Percentiles rank a stretch among this genome's conserved stretches.
Conservation (phyloP, 2,797 vertebrate species). For the Catamblyrhynchus diadema region DNA sequence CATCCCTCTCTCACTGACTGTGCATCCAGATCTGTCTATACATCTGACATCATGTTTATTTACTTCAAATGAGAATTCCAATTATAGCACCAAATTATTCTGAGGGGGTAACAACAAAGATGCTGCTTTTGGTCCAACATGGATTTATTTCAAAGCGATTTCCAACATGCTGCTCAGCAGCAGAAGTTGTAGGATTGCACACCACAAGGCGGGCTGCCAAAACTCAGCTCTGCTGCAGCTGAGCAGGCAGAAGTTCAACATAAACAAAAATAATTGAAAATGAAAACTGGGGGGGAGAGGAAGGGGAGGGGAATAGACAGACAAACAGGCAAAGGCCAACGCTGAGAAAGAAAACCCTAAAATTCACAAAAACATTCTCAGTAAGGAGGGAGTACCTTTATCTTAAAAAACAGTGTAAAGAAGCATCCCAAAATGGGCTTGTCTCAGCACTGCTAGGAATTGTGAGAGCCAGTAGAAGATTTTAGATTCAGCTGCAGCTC, state of each 20-base stretch:
- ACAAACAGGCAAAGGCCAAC: neutral
- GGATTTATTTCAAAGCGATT: slow-evolving; percentile 48
- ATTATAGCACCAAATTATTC: slow-evolving; percentile 59
- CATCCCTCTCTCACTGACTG: neutral
- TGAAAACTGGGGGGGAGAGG: slow-evolving; percentile 4
- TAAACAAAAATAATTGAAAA: slow-evolving; percentile 61
- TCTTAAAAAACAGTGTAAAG: neutral
- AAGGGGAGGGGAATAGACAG: neutral
- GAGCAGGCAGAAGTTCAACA: slow-evolving; percentile 54
- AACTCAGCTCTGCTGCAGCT: slow-evolving; percentile 33
- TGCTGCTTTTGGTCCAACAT: slow-evolving; percentile 31
- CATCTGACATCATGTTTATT: slow-evolving; percentile 34
- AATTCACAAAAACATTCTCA: neutral
- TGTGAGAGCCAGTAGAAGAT: neutral
- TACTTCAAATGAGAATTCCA: slow-evolving; percentile 39
- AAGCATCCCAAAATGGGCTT: neutral
- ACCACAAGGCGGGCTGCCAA: slow-evolving; percentile 60
- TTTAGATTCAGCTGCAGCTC: neutral
- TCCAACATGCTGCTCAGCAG: slow-evolving; percentile 53
- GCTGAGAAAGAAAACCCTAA: neutral
- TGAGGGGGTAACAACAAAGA: slow-evolving; percentile 58
- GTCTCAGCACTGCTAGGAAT: neutral
- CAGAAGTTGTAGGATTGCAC: slow-evolving; percentile 49
- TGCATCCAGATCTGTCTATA: neutral
- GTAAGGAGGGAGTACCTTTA: neutral